Evolutionary conservation across 2,888 invertebrate species (phyloP), one percentile per base, ranked within the genome.

Genomic region (Tortricodes alternella): DNA sequence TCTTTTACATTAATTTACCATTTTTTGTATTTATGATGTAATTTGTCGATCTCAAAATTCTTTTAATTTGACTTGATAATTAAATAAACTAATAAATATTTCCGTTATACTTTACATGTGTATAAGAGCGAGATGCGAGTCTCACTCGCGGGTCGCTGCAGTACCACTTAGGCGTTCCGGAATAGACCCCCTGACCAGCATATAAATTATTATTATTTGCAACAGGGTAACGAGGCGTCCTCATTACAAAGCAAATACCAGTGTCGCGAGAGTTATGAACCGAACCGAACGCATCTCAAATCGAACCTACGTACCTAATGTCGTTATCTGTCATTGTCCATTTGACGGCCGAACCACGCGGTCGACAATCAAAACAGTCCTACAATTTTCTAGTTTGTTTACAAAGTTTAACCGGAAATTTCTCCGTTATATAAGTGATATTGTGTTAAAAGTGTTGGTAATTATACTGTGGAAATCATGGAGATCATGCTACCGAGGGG

Each of bases 401-500:
- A 50, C 35, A 48, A 24, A 19, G 19, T 41, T 24, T 46, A 38
- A 11, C 4, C 11, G 29, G 1, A 11, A 29, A n/a, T n/a, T n/a
- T n/a, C n/a, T n/a, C 29, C 29, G n/a, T 18, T 18, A n/a, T 46
- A 43, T 29, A 48, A 43, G 51, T 52, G 41, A 18, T 55, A 41
- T 58, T 59, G 57, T 63, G 69, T 66, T 66, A 41, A 58, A 62
- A 66, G 59, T 56, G 41, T 29, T 51, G 35, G 41, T 48, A 51
- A 34, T 29, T 29, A 16, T 58, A 27, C 53, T 24, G 51, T 46
- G 43, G 51, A 24, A n/a, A 16, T 9, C 35, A 55, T 39, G 56
- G 51, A 46, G 35, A 41, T 59, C n/a, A 86, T 89, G 84, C 66
- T 89, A 64, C 83, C 86, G 2, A 64, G 85, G 51, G 71, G 84